Conservation (phyloP, 2,797 vertebrate genomes). For the Sebastes reedi region DNA sequence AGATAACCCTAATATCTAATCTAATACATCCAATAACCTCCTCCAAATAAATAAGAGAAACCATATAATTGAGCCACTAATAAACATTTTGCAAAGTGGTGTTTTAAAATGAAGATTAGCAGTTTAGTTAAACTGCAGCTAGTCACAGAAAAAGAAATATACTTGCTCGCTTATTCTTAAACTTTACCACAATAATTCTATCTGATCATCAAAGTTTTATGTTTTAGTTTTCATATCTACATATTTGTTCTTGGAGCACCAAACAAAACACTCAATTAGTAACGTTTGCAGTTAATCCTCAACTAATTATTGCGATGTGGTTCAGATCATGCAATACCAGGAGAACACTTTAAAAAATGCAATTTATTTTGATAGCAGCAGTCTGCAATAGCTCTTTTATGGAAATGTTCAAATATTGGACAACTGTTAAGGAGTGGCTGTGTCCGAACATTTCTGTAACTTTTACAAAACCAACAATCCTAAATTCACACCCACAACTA, state of each 20-base stretch:
- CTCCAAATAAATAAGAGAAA: not conserved
- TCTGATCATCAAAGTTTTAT: not conserved
- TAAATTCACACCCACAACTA: not conserved
- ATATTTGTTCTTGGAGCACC: not conserved
- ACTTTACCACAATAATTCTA: not conserved
- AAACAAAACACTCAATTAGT: not conserved
- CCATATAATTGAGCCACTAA: not conserved
- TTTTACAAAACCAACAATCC: not conserved
- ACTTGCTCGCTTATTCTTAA: no score
- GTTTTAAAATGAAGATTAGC: not conserved
- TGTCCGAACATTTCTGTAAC: not conserved
- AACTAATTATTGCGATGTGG: not conserved
- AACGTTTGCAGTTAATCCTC: not conserved
- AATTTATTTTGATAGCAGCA: not conserved
- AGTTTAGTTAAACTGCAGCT: not conserved
- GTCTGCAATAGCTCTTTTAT: not conserved
- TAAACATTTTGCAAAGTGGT: not conserved
- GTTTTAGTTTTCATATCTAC: not conserved
- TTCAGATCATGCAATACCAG: not conserved
- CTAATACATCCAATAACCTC: not conserved
- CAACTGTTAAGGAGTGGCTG: rapidly evolving
- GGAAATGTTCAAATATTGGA: not conserved
- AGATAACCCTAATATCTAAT: not conserved
- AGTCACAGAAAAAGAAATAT: not conserved
- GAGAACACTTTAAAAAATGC: not conserved